These are phyloP conservation scores for Stratiomys singularior DNA, from an alignment of 2,888 invertebrate genomes.

Conservation along the genomic window DNA sequence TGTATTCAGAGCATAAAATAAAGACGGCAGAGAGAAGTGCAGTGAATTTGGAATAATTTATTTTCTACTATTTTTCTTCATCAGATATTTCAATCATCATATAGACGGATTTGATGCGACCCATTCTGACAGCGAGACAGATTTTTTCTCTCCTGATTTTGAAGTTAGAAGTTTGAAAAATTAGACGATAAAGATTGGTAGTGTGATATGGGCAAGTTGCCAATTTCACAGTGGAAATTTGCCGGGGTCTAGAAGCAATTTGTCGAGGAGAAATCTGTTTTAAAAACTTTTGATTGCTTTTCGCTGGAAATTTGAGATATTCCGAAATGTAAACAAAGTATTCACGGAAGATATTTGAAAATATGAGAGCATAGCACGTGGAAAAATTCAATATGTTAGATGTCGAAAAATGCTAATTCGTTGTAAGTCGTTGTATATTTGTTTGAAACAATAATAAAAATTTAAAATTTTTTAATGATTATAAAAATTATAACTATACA, in stretches of 20 bases:
- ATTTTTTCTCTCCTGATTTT: background rate
- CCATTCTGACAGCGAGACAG: background rate
- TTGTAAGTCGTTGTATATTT: no score
- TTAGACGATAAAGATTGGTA: background rate
- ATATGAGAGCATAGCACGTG: no score
- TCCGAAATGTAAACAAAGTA: background rate
- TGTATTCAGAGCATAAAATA: background rate
- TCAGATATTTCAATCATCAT: constrained; percentile 1
- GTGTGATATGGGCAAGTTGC: constrained; percentile 6
- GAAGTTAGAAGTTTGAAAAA: constrained; percentile 9
- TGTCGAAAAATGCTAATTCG: background rate
- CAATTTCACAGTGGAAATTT: constrained; percentile 9
- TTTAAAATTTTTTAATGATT: no score
- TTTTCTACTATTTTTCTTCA: constrained; percentile 8
- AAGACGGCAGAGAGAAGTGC: background rate
- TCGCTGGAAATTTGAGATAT: background rate
- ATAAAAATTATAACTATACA: no score
- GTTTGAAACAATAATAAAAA: no score
- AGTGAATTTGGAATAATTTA: background rate
- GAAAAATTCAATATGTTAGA: no score
- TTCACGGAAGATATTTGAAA: background rate
- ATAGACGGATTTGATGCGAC: background rate
- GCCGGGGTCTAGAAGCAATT: background rate
- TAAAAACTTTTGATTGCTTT: background rate
- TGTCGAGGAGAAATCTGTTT: background rate